Conservation (phyloP, 2,888 invertebrate genomes). For the Trachelus troglodyta region DNA sequence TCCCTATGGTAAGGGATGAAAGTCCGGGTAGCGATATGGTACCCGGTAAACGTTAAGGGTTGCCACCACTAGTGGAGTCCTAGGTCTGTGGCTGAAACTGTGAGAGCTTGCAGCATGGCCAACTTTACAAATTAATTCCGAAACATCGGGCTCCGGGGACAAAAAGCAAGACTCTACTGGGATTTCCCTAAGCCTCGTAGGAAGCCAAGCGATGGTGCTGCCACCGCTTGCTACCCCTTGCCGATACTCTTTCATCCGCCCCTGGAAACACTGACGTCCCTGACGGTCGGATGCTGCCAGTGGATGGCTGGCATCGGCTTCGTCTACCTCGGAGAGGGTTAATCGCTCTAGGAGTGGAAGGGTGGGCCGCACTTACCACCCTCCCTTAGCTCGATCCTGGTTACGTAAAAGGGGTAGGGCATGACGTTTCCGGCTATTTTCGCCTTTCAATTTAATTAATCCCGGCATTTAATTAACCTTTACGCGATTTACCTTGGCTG, state of each 20-base stretch:
- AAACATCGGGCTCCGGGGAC: constrained; percentile 46
- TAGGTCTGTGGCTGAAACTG: constrained; percentile 9
- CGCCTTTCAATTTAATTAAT: constrained; percentile 23
- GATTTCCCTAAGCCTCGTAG: constrained; percentile 35
- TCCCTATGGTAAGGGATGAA: not conserved
- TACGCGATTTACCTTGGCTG: constrained; percentile 11
- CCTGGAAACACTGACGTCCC: not conserved
- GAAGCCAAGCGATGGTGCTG: constrained; percentile 19
- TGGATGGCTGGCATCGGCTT: constrained; percentile 15
- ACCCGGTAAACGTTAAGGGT: no score
- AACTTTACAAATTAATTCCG: constrained; percentile 56
- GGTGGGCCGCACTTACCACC: constrained; percentile 9
- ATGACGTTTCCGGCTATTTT: constrained; percentile 20
- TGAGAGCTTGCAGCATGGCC: constrained; percentile 32
- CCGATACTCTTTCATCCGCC: no score
- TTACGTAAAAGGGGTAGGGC: not conserved
- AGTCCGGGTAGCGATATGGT: no score
- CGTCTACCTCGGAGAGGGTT: constrained; percentile 32
- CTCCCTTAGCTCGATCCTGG: not conserved
- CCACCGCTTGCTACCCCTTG: no score
- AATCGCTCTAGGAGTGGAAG: constrained; percentile 33
- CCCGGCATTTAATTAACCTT: constrained; percentile 22
- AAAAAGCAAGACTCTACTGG: constrained; percentile 36
- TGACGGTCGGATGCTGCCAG: constrained; percentile 10
- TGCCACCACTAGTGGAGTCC: no score